Conservation (phyloP, 2,113 vertebrate species). For the Herpetotheres cachinnans region DNA sequence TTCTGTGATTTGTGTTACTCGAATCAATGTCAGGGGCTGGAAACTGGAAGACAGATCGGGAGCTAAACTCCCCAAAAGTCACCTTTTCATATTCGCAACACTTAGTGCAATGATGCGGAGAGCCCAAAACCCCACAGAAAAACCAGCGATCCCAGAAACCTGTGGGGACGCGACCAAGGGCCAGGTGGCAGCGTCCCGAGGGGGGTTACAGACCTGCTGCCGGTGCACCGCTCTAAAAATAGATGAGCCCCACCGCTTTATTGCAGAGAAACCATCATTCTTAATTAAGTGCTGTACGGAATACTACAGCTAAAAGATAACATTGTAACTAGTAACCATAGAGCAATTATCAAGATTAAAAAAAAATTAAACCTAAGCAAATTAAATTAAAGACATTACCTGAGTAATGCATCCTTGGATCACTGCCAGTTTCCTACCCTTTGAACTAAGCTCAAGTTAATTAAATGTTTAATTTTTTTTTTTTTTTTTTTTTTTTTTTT, state of each 20-base stretch:
- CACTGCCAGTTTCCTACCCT: constrained; percentile 80
- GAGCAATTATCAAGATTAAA: constrained; percentile 74
- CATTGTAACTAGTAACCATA: constrained; percentile 70
- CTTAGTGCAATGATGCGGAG: not conserved
- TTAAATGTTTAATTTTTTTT: constrained; percentile 70
- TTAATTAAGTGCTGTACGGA: constrained; percentile 60
- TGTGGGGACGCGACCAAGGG: not conserved
- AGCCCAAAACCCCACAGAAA: not conserved
- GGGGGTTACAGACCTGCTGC: not conserved
- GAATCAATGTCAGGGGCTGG: constrained; percentile 58
- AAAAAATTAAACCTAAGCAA: constrained; percentile 68
- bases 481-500: constrained; percentile 15
- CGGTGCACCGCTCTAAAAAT: not conserved
- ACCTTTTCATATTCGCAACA: accelerated
- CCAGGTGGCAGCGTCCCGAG: not conserved
- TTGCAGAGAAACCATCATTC: not conserved
- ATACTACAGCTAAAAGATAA: constrained; percentile 69
- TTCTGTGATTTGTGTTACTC: constrained; percentile 55
- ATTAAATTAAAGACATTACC: constrained; percentile 76
- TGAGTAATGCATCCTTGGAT: constrained; percentile 68
- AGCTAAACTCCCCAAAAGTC: not conserved
- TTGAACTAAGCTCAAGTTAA: constrained; percentile 78
- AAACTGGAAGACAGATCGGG: constrained; percentile 71
- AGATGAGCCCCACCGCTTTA: not conserved
- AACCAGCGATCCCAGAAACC: not conserved